Percentiles rank a stretch among this genome's conserved stretches.
phyloP scores from a whole-genome alignment of 2,113 vertebrate genomes.

The Morone saxatilis region DNA sequence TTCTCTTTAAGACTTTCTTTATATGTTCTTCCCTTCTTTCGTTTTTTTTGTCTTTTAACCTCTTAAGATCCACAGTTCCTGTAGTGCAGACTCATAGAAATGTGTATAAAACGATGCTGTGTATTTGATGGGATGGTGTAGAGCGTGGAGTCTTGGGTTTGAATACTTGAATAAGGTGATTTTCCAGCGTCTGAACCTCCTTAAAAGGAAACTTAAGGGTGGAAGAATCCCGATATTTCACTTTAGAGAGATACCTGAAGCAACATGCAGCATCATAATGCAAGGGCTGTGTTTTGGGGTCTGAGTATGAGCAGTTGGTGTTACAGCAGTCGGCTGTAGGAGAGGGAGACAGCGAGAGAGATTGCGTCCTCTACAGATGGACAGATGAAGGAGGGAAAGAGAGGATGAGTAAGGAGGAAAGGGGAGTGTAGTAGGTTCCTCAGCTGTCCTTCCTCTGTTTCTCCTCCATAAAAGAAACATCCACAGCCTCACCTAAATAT shows the following conservation, averaged over 20 bases:
- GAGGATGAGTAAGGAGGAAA: not conserved
- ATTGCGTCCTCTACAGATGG: not conserved
- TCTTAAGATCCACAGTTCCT: not conserved
- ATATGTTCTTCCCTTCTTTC: not conserved
- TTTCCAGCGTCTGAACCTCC: not conserved
- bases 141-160: no score
- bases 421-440: not conserved
- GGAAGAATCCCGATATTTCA: not conserved
- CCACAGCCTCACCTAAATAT: constrained; percentile 13
- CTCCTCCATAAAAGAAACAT: constrained; percentile 15
- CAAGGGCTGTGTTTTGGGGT: no score
- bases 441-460: not conserved
- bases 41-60: not conserved
- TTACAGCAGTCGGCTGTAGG: not conserved
- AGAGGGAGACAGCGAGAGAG: not conserved
- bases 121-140: no score
- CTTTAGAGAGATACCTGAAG: no score
- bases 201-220: not conserved
- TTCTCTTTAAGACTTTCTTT: not conserved
- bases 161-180: not conserved
- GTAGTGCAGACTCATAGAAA: not conserved
- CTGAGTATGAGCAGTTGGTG: not conserved
- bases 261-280: no score
- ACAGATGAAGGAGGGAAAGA: not conserved
- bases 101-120: not conserved